Conservation (phyloP, 2,797 vertebrate species). For the Tinamus major region DNA sequence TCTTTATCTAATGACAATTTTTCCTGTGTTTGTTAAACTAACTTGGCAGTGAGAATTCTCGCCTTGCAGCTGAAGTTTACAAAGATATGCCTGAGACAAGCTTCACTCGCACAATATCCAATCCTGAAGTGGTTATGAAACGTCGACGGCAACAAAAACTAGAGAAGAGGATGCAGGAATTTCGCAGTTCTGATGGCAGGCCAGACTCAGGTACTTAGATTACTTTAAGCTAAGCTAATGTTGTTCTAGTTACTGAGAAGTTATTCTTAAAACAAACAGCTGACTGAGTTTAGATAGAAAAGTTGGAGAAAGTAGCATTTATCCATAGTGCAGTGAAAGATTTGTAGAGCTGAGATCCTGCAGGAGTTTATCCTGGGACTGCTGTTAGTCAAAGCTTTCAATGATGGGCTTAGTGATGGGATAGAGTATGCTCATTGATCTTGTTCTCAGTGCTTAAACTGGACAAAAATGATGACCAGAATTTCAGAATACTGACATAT, state of each 20-base stretch:
- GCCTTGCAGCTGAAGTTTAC: constrained; percentile 96
- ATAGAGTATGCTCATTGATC: neutral
- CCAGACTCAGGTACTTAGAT: constrained; percentile 89
- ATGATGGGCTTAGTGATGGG: neutral
- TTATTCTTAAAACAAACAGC: neutral
- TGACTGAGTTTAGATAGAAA: neutral
- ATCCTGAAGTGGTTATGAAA: constrained; percentile 99
- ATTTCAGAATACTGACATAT: neutral
- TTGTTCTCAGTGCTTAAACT: neutral
- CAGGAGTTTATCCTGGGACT: neutral
- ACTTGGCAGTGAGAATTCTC: constrained; percentile 88
- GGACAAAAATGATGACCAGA: neutral
- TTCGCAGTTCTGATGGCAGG: constrained; percentile 94
- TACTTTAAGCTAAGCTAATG: neutral
- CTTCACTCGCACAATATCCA: constrained; percentile 98
- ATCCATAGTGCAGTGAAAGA: neutral
- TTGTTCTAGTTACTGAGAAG: neutral
- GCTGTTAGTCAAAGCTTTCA: neutral
- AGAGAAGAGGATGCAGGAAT: constrained; percentile 97
- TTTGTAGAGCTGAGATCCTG: neutral
- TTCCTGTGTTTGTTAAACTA: neutral
- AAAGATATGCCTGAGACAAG: constrained; percentile 99
- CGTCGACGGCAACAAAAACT: constrained; percentile 94
- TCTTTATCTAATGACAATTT: neutral
- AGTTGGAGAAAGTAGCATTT: neutral